These are phyloP conservation scores for Metallyticus violacea DNA, from an alignment of 2,888 invertebrate species.

Conservation along the genomic window DNA sequence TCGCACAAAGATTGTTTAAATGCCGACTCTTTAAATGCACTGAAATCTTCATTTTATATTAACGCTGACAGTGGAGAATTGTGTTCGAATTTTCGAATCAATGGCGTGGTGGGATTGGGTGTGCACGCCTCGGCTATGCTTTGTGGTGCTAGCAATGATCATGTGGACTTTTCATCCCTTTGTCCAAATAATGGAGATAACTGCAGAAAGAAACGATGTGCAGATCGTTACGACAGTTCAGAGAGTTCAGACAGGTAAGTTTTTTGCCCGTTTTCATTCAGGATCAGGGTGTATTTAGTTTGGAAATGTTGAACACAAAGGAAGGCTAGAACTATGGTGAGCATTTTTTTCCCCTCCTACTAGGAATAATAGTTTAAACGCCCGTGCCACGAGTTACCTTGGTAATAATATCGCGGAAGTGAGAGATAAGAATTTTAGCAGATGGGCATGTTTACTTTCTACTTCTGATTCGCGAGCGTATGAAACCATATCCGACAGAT, in stretches of 20 bases:
- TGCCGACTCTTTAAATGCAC: slow-evolving; percentile 44
- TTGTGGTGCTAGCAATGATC: slow-evolving; percentile 36
- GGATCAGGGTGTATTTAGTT: not conserved
- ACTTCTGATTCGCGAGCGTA: slow-evolving; percentile 5
- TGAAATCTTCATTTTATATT: slow-evolving; percentile 47
- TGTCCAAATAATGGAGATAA: slow-evolving; percentile 38
- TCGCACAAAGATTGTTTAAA: slow-evolving; percentile 51
- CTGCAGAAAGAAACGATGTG: slow-evolving; percentile 78
- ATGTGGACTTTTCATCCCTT: slow-evolving; percentile 31
- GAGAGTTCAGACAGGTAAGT: slow-evolving; percentile 91
- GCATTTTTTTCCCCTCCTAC: not conserved
- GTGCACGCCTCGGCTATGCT: slow-evolving; percentile 35
- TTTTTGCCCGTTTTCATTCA: not conserved
- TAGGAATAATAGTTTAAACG: not conserved
- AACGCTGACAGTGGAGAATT: slow-evolving; percentile 45
- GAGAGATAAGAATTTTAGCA: not conserved
- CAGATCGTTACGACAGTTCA: slow-evolving; percentile 90
- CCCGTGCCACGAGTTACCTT: not conserved
- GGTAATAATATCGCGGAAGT: not conserved
- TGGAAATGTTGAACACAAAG: slow-evolving; percentile 1
- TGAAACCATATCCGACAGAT: slow-evolving; percentile 18
- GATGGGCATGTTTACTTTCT: not conserved
- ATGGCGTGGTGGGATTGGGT: slow-evolving; percentile 36
- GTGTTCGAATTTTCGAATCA: slow-evolving; percentile 35
- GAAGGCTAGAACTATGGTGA: not conserved